Conservation (phyloP, 1,140 invertebrate species). For the Drosophila aff. region DNA sequence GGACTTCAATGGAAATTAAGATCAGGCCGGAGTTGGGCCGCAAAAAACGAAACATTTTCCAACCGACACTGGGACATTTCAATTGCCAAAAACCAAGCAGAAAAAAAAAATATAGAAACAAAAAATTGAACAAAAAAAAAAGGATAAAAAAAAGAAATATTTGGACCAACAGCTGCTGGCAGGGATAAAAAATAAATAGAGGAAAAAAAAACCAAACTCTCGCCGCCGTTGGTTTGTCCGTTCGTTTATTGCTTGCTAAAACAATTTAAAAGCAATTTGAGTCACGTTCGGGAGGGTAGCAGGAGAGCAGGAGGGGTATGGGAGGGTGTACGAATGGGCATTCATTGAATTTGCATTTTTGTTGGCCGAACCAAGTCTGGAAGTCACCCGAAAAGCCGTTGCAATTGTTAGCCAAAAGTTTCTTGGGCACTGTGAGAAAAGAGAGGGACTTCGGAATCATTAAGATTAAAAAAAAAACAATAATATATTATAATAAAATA, state of each 20-base stretch:
- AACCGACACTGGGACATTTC: constrained; percentile 62
- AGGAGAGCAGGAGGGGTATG: not conserved
- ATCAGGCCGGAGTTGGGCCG: constrained; percentile 10
- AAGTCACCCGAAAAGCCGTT: constrained; percentile 46
- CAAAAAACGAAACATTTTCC: constrained; percentile 27
- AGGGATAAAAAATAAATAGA: constrained; percentile 24
- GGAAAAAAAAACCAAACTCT: constrained; percentile 41
- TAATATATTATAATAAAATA: too few relatives aligned
- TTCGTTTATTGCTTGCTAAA: constrained; percentile 63
- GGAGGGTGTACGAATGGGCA: constrained; percentile 43
- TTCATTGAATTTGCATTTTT: constrained; percentile 75
- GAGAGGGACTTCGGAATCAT: too few relatives aligned
- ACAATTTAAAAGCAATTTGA: constrained; percentile 84
- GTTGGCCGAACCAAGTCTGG: constrained; percentile 46
- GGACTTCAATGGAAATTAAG: constrained; percentile 43
- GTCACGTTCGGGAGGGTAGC: constrained; percentile 37
- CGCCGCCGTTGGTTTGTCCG: constrained; percentile 20
- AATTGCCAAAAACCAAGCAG: constrained; percentile 49
- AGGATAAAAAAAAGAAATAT: constrained; percentile 17
- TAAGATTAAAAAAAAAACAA: too few relatives aligned
- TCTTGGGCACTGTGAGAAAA: constrained; percentile 11
- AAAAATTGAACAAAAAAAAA: constrained; percentile 5
- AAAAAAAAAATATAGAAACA: not conserved
- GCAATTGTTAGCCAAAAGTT: constrained; percentile 40
- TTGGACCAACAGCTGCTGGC: constrained; percentile 39